Conservation (phyloP, 2,797 vertebrate species). For the Orientallactaga sibirica region DNA sequence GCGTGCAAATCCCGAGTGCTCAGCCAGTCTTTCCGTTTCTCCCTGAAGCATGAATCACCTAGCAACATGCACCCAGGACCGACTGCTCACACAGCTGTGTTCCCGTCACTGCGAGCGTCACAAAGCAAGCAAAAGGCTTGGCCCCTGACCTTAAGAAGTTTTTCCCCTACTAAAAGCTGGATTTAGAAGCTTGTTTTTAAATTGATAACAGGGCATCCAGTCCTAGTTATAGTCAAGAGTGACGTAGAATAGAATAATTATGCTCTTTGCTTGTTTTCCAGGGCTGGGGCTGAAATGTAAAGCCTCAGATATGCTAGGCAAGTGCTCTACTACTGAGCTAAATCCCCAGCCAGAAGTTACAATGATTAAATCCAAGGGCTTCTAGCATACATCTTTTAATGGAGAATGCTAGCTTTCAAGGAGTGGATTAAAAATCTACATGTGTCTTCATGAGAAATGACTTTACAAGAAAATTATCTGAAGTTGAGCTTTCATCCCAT, state of each 20-base stretch:
- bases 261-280: not conserved
- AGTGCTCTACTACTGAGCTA: not conserved
- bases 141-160: slow-evolving; percentile 49
- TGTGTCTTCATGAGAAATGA: not conserved
- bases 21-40: slow-evolving; percentile 58
- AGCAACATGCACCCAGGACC: slow-evolving; percentile 55
- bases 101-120: not conserved
- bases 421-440: not conserved
- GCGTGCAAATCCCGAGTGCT: slow-evolving; percentile 16
- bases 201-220: not conserved
- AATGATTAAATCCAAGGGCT: not conserved
- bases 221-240: slow-evolving; percentile 17
- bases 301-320: not conserved
- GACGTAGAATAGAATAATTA: not conserved
- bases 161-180: slow-evolving; percentile 42
- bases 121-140: slow-evolving; percentile 23
- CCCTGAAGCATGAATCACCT: slow-evolving; percentile 63
- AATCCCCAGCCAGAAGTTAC: not conserved
- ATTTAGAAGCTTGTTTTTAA: not conserved
- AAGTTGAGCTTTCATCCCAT: not conserved
- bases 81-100: not conserved
- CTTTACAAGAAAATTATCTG: not conserved
- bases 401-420: slow-evolving; percentile 10
- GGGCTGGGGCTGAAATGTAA: not conserved
- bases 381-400: not conserved